These are phyloP conservation scores for Liparis tanakae DNA, from an alignment of 2,797 vertebrate species.

Conservation along the genomic window DNA sequence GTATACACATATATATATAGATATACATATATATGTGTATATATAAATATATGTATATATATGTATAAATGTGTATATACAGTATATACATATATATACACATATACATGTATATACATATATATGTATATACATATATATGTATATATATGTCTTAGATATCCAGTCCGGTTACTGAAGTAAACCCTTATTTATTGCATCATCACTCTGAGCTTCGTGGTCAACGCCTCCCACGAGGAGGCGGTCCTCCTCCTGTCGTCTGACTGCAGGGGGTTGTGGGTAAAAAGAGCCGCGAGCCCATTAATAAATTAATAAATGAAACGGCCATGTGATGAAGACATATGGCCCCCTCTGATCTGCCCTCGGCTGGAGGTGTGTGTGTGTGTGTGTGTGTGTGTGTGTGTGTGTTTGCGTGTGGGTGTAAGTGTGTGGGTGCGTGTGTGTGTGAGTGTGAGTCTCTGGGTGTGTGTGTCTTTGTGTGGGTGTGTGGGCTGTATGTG, in stretches of 20 bases:
- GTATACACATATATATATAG: no score
- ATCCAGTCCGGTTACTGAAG: not conserved
- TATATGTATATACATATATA: no score
- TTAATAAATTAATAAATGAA: constrained; percentile 76
- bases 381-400: constrained; percentile 24
- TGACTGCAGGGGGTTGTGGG: constrained; percentile 48
- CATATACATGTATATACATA: no score
- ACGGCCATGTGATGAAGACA: constrained; percentile 65
- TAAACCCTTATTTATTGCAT: not conserved
- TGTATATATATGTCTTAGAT: not conserved
- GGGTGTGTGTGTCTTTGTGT: constrained; percentile 25
- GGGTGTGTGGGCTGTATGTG: constrained; percentile 43
- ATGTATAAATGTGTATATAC: no score
- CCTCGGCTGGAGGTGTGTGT: constrained; percentile 41
- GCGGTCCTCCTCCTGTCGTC: constrained; percentile 8
- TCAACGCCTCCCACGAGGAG: not conserved
- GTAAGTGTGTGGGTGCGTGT: constrained; percentile 26
- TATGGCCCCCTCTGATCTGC: constrained; percentile 59
- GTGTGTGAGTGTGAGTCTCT: constrained; percentile 35
- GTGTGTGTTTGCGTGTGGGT: constrained; percentile 21
- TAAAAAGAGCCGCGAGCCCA: constrained; percentile 40
- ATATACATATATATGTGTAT: no score
- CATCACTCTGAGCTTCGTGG: not conserved
- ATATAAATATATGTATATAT: no score
- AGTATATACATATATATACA: no score